Percentiles rank a stretch among this genome's conserved stretches.
phyloP scores from a whole-genome alignment of 2,888 invertebrate species.

The Harpagoxenus sublaevis region DNA sequence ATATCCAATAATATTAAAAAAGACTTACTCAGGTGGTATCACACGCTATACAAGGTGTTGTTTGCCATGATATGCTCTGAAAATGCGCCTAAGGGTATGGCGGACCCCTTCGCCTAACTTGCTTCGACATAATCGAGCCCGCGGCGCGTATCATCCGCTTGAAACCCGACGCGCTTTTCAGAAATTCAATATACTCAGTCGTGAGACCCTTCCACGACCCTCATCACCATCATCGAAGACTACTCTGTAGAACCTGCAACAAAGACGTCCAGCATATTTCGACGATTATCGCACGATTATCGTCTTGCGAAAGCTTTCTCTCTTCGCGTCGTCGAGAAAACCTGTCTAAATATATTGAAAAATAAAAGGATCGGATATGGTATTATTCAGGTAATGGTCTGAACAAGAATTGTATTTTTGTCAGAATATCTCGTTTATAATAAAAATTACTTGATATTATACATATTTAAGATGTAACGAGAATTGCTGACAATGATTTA shows the following conservation, averaged over 20 bases:
- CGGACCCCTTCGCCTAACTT: conserved; percentile 75
- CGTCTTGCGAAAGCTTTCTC: conserved; percentile 19
- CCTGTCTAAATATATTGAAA: conserved; percentile 16
- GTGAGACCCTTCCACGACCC: conserved; percentile 65
- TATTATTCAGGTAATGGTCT: background rate
- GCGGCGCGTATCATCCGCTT: conserved; percentile 80
- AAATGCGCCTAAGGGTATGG: conserved; percentile 54
- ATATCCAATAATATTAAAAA: conserved; percentile 20
- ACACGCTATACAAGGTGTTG: conserved; percentile 47
- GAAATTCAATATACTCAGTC: conserved; percentile 82
- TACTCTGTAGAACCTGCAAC: conserved; percentile 63
- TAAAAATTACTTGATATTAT: background rate
- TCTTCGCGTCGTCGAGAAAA: background rate
- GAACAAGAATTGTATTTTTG: background rate
- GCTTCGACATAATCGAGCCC: conserved; percentile 76
- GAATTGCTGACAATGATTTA: background rate
- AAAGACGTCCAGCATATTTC: conserved; percentile 74
- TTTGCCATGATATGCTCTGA: conserved; percentile 36
- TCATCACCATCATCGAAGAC: conserved; percentile 50
- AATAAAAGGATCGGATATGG: background rate
- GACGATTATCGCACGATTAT: conserved; percentile 66
- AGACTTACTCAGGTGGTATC: background rate
- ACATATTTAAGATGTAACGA: background rate
- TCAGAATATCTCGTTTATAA: background rate
- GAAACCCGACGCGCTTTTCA: conserved; percentile 82